phyloP scores from a whole-genome alignment of 1,140 invertebrate genomes.

The Trichonephila clavipes region DNA sequence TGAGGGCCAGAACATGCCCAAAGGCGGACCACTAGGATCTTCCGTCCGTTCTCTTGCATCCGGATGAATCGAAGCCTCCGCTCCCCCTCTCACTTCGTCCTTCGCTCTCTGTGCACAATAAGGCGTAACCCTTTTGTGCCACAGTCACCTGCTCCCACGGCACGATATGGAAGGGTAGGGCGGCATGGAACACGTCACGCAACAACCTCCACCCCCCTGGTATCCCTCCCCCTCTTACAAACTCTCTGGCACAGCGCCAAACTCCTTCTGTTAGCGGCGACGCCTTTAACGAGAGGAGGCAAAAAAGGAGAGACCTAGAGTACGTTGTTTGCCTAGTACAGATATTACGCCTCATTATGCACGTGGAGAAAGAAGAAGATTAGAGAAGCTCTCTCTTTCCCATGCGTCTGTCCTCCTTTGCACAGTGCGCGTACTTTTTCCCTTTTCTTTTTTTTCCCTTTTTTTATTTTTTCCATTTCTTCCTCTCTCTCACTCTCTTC shows the following conservation, averaged over 20 bases:
- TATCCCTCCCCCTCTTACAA: neutral
- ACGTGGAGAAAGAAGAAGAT: conserved; percentile 49
- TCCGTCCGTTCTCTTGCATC: conserved; percentile 58
- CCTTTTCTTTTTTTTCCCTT: neutral
- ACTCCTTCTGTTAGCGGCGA: conserved; percentile 75
- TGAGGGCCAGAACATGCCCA: conserved; percentile 43
- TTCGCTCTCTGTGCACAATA: conserved; percentile 57
- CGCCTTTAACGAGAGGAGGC: conserved; percentile 74
- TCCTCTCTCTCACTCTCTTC: neutral
- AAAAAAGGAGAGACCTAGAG: conserved; percentile 47
- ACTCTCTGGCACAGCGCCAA: conserved; percentile 66
- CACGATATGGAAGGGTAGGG: conserved; percentile 49
- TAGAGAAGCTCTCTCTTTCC: neutral
- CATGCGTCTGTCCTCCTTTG: conserved; percentile 39
- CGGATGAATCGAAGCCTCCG: conserved; percentile 41
- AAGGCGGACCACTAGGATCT: conserved; percentile 54
- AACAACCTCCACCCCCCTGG: conserved; percentile 33
- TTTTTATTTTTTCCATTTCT: neutral
- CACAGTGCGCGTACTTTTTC: neutral
- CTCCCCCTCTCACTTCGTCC: neutral
- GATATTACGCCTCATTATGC: conserved; percentile 76
- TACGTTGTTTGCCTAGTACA: conserved; percentile 76
- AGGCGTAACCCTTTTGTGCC: conserved; percentile 76
- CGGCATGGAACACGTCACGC: conserved; percentile 55
- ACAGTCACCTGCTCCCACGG: conserved; percentile 74